phyloP scores from a whole-genome alignment of 2,113 vertebrate genomes.

The Potamarius usumacintae region DNA sequence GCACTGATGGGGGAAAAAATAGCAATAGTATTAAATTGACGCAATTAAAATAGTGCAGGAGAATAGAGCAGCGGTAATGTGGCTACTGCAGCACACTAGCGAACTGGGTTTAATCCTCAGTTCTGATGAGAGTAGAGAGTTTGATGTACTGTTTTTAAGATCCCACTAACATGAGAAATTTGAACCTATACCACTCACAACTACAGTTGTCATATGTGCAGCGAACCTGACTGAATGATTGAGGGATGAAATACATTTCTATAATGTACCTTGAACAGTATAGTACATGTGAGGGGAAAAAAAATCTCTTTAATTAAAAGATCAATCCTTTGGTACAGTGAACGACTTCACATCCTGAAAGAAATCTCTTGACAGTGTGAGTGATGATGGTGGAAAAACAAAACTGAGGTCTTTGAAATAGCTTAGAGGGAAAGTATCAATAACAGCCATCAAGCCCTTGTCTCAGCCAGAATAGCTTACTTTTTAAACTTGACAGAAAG shows the following conservation, averaged over 20 bases:
- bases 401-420: neutral
- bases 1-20: neutral
- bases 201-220: neutral
- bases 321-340: neutral
- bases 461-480: neutral
- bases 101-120: neutral
- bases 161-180: neutral
- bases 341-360: neutral
- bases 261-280: neutral
- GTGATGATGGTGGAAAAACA: conserved; percentile 3
- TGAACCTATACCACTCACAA: neutral
- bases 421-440: neutral
- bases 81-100: neutral
- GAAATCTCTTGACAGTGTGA: neutral
- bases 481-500: neutral
- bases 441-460: neutral
- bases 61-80: neutral
- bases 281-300: neutral
- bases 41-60: neutral
- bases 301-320: neutral
- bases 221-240: neutral
- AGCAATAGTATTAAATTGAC: neutral
- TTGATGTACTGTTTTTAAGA: neutral
- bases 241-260: neutral
- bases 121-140: neutral